These are phyloP conservation scores for Rynchops niger DNA, from an alignment of 2,113 vertebrate genomes.

Conservation along the genomic window DNA sequence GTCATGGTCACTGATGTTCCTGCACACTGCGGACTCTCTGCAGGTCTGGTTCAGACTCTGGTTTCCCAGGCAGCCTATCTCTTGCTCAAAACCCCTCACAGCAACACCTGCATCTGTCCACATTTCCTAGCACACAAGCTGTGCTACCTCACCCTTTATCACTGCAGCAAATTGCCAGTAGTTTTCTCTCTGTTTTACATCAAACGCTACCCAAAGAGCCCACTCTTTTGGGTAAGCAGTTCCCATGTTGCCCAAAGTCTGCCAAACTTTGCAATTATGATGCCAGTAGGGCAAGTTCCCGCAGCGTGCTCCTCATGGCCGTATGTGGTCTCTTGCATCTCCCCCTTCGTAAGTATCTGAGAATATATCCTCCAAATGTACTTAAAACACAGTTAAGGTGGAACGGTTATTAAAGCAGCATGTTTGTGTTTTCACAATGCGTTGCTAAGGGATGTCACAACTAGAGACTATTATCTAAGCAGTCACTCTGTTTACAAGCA, in stretches of 20 bases:
- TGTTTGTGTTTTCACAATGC: neutral
- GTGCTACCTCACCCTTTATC: neutral
- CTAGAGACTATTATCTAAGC: neutral
- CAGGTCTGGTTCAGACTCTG: neutral
- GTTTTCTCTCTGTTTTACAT: neutral
- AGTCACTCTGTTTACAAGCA: neutral
- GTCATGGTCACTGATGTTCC: neutral
- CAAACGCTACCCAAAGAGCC: rapidly evolving
- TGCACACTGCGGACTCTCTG: rapidly evolving
- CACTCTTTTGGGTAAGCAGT: neutral
- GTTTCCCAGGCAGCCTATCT: neutral
- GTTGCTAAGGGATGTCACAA: constrained; percentile 3
- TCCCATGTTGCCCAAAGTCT: neutral
- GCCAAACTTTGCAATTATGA: neutral
- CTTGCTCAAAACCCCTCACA: neutral
- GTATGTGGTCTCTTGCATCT: neutral
- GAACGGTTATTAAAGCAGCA: neutral
- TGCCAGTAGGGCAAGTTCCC: neutral
- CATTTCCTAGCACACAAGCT: neutral
- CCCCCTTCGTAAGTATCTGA: neutral
- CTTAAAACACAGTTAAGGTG: neutral
- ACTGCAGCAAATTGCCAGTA: neutral
- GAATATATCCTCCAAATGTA: neutral
- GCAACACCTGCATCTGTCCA: neutral
- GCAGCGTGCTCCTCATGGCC: neutral